phyloP scores from a whole-genome alignment of 2,113 vertebrate species.

The Ancistrus triradiatus region DNA sequence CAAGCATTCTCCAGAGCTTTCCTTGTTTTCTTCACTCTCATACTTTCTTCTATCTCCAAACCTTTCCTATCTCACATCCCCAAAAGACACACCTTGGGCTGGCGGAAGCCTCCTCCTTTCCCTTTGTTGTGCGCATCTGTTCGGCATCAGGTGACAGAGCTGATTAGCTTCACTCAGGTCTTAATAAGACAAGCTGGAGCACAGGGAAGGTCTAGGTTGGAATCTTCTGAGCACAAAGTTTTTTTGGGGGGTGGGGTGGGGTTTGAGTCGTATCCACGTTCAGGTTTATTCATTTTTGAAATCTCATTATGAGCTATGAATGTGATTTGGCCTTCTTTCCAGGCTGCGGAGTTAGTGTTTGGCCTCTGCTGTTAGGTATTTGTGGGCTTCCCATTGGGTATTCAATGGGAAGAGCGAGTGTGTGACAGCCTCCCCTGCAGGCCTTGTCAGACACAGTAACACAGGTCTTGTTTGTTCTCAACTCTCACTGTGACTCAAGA shows the following conservation, averaged over 20 bases:
- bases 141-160: constrained; percentile 67
- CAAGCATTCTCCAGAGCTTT: constrained; percentile 35
- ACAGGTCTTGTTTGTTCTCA: constrained; percentile 27
- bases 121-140: constrained; percentile 69
- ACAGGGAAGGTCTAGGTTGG: constrained; percentile 36
- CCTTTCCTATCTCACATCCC: constrained; percentile 56
- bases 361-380: constrained; percentile 11
- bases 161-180: constrained; percentile 69
- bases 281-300: constrained; percentile 17
- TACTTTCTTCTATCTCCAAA: not conserved
- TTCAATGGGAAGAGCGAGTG: constrained; percentile 12
- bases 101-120: constrained; percentile 59
- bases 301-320: constrained; percentile 31
- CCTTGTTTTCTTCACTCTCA: not conserved
- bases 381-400: constrained; percentile 3
- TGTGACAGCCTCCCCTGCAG: constrained; percentile 31
- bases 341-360: constrained; percentile 26
- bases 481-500: constrained; percentile 18
- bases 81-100: constrained; percentile 66
- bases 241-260: not conserved
- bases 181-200: constrained; percentile 66
- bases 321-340: constrained; percentile 14
- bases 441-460: constrained; percentile 19
- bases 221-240: constrained; percentile 6
- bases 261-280: constrained; percentile 22